Evolutionary conservation across 1,140 invertebrate genomes (phyloP), one percentile per base, ranked within the genome.

Genomic region (Dinoponera quadriceps): DNA sequence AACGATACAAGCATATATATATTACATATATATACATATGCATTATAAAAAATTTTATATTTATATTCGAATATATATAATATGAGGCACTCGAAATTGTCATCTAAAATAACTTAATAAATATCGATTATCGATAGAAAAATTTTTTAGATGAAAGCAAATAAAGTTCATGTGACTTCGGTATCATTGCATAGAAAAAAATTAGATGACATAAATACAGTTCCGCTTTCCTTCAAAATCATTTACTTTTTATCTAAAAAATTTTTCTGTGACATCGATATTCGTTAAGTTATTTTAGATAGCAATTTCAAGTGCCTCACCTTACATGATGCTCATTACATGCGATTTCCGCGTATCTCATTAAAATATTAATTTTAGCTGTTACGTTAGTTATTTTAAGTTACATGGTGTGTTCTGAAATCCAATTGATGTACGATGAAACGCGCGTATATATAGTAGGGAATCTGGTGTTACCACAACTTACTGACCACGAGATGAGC

Each of bases 401-500:
- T 63, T 13, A 84, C 2, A 49, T 5, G 1, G n/a, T 25, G n/a
- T 78, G 29, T 51, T 49, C 14, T 14, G 72, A 18, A 13, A 88
- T 90, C 88, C 83, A 90, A 22, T 85, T n/a, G 5, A 84, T 11
- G 29, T 82, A 91, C 18, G 85, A 82, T 3, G 89, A 69, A 4
- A 94, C 91, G 27, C 92, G 78, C 2, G 92, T 94, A 68, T 93
- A 94, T 9, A 94, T 90, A 0, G 92, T 88, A 5, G 93, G 92
- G 60, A 83, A 91, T 11, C 87, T 78, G 4, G 27, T 63, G 9
- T 78, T 74, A 4, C 85, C 94, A 88, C 94, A 95, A 33, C 90
- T 84, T 1, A 92, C 93, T 3, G 68, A 75, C 93, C 93, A 95
- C 18, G 93, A 94, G 13, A 94, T 93, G 3, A 95, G 87, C 29